Percentiles rank a stretch among this genome's conserved stretches.
These are phyloP conservation scores for Trisateles emortualis DNA, from an alignment of 2,888 invertebrate genomes.

Conservation along the genomic window DNA sequence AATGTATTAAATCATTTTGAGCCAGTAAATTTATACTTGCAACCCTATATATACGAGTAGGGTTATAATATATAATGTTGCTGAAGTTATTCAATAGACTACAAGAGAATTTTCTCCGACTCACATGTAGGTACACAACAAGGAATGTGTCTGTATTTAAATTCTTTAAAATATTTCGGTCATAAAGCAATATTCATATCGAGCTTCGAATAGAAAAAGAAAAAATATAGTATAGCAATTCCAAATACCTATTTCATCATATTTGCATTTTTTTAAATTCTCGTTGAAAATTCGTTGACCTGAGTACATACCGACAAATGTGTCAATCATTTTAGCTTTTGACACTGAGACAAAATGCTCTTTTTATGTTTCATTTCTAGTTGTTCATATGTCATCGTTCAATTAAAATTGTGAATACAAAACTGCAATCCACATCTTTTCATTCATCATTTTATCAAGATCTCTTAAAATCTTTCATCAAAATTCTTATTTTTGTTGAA, in stretches of 20 bases:
- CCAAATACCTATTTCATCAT: background rate
- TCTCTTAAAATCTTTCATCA: conserved; percentile 17
- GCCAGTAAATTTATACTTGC: too few relatives aligned
- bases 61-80: too few relatives aligned
- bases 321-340: conserved; percentile 25
- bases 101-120: too few relatives aligned
- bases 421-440: background rate
- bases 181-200: background rate
- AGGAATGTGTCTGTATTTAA: too few relatives aligned
- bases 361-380: conserved; percentile 10
- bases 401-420: background rate
- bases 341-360: conserved; percentile 27
- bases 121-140: too few relatives aligned
- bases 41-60: too few relatives aligned
- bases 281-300: conserved; percentile 8
- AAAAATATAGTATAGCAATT: background rate
- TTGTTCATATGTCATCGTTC: conserved; percentile 5
- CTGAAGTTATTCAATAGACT: too few relatives aligned
- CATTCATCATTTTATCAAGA: conserved; percentile 35
- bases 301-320: conserved; percentile 1
- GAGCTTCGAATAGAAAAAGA: background rate
- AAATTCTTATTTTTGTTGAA: conserved; percentile 18
- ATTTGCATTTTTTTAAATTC: background rate
- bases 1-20: too few relatives aligned
- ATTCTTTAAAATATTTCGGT: background rate